Evolutionary conservation across 2,888 invertebrate genomes (phyloP).

Genomic region (Gasteruption jaculator): DNA sequence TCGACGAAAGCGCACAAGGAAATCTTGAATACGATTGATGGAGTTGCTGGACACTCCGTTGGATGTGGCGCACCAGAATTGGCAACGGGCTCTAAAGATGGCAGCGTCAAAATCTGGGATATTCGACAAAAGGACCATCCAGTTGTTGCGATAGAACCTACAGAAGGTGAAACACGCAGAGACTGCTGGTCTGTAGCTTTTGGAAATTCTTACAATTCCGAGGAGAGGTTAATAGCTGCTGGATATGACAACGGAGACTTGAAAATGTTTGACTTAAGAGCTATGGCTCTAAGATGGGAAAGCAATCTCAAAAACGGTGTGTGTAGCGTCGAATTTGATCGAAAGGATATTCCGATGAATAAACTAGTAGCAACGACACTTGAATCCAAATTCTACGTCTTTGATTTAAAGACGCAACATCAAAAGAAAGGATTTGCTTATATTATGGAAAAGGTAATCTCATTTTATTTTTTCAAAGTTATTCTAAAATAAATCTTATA

Average conservation of each 20-base stretch:
- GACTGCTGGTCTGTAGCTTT: constrained; percentile 95
- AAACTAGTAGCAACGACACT: constrained; percentile 88
- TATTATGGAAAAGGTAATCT: constrained; percentile 56
- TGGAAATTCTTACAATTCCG: constrained; percentile 83
- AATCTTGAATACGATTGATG: constrained; percentile 90
- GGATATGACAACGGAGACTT: constrained; percentile 97
- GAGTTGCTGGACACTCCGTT: constrained; percentile 72
- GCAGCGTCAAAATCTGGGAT: constrained; percentile 94
- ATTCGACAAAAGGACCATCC: constrained; percentile 83
- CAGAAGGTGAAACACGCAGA: constrained; percentile 63
- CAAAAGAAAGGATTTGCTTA: constrained; percentile 79
- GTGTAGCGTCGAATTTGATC: constrained; percentile 84
- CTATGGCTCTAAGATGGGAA: constrained; percentile 84
- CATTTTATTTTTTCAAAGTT: neutral
- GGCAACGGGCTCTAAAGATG: constrained; percentile 90
- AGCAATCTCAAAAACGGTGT: constrained; percentile 89
- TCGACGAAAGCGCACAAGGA: constrained; percentile 75
- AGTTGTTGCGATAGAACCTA: constrained; percentile 84
- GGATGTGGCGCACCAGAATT: constrained; percentile 94
- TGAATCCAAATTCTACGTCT: constrained; percentile 86
- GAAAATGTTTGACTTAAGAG: constrained; percentile 86
- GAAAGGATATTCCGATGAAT: constrained; percentile 92
- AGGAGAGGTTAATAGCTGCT: constrained; percentile 81
- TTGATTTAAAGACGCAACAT: constrained; percentile 85
- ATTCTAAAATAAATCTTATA: neutral